Evolutionary conservation across 2,888 invertebrate genomes (phyloP).

Genomic region (Anorthoa munda): DNA sequence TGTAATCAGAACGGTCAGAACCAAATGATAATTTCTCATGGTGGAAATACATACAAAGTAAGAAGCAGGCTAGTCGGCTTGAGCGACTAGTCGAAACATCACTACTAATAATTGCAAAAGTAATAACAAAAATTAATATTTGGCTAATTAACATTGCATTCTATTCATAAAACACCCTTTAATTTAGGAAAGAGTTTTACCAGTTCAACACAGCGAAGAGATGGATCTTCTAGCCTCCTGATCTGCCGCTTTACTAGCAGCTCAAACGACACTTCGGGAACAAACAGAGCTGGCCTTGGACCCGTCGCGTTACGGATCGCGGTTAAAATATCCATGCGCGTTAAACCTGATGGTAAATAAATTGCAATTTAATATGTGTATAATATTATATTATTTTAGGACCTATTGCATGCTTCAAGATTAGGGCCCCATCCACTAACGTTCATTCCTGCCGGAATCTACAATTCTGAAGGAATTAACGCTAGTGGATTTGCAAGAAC

Average conservation of each 20-base stretch:
- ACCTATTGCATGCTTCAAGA: not conserved
- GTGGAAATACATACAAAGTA: too few species aligned
- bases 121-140: not conserved
- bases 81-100: too few species aligned
- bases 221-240: conserved; percentile 98
- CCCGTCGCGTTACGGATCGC: conserved; percentile 99
- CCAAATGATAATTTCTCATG: too few species aligned
- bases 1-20: too few species aligned
- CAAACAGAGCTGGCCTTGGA: conserved; percentile 97
- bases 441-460: too few species aligned
- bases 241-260: conserved; percentile 99
- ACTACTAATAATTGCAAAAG: not conserved
- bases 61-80: too few species aligned
- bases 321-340: conserved; percentile 98
- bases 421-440: too few species aligned
- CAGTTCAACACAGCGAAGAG: conserved; percentile 98
- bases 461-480: too few species aligned
- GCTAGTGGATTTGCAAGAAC: too few species aligned
- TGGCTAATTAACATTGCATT: not conserved
- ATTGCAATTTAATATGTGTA: not conserved
- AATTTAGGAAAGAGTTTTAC: conserved; percentile 78
- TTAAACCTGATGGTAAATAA: conserved; percentile 89
- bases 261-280: conserved; percentile 99
- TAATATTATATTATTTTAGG: too few species aligned
- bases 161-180: not conserved